A percentile compares a stretch with the other conserved stretches of the same genome.
phyloP scores from a whole-genome alignment of 2,113 vertebrate species.

The Spheniscus mendiculus region DNA sequence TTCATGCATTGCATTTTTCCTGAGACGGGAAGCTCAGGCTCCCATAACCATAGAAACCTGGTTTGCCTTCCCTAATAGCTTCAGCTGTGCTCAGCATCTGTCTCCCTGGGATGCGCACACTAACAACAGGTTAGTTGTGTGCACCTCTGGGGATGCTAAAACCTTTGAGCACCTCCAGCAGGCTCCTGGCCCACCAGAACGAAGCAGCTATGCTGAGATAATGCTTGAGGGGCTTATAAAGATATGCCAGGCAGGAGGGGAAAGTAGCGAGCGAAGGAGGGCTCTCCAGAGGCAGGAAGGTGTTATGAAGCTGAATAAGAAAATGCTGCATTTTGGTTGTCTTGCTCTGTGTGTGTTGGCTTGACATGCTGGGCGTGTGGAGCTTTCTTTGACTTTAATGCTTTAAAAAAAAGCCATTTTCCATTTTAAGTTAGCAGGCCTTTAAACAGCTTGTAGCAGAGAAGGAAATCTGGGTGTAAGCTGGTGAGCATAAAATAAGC shows the following conservation, averaged over 20 bases:
- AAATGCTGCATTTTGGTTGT: not conserved
- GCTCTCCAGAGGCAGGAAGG: not conserved
- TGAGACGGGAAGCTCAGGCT: not conserved
- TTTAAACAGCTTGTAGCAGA: constrained; percentile 25
- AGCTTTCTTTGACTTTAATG: not conserved
- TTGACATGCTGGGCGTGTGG: not conserved
- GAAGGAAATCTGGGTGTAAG: constrained; percentile 11
- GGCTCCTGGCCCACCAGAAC: not conserved
- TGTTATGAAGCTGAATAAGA: not conserved
- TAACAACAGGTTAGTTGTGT: not conserved
- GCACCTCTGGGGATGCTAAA: not conserved
- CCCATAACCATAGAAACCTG: constrained; percentile 67
- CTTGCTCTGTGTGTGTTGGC: not conserved
- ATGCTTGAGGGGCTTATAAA: not conserved
- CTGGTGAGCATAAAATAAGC: constrained; percentile 3
- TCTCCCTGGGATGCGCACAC: not conserved
- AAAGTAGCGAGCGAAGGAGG: not conserved
- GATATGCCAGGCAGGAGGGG: not conserved
- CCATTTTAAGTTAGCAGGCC: constrained; percentile 4
- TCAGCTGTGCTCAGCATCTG: constrained; percentile 19
- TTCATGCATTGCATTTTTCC: not conserved
- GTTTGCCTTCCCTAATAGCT: constrained; percentile 32
- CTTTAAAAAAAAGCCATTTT: not conserved
- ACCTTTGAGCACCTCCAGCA: not conserved
- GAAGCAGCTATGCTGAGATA: not conserved